These are phyloP conservation scores for Sphenodon punctatus DNA, from an alignment of 2,797 vertebrate genomes.

Conservation along the genomic window DNA sequence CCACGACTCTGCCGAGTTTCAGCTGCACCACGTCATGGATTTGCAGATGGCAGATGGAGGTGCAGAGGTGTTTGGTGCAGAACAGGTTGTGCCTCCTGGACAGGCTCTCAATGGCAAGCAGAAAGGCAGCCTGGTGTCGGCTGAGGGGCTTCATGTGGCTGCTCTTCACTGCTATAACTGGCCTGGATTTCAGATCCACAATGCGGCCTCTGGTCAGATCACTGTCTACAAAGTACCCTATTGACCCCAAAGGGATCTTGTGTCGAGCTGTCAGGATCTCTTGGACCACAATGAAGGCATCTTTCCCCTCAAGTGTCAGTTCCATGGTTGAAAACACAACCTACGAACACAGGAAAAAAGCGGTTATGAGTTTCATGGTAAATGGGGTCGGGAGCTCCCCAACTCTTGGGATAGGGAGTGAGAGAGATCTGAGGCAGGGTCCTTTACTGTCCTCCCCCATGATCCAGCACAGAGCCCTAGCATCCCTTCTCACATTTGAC, in stretches of 20 bases:
- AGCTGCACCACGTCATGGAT: conserved; percentile 79
- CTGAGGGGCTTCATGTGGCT: conserved; percentile 74
- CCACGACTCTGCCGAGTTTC: conserved; percentile 68
- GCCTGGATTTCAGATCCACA: conserved; percentile 13
- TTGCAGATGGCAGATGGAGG: conserved; percentile 75
- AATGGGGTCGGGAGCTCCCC: no score
- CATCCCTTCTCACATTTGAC: no score
- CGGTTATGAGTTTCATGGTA: no score
- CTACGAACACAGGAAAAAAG: neutral
- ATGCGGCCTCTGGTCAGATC: conserved; percentile 1
- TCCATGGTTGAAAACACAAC: neutral
- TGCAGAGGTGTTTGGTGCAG: conserved; percentile 78
- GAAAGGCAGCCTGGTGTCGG: conserved; percentile 79
- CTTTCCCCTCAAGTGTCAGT: neutral
- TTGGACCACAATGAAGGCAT: conserved; percentile 20
- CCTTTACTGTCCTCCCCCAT: neutral
- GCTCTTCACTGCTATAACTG: conserved; percentile 50
- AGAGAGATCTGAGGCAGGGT: no score
- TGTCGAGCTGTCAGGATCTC: conserved; percentile 11
- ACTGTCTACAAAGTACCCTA: conserved; percentile 18
- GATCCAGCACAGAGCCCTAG: neutral
- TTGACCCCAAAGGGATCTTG: conserved; percentile 19
- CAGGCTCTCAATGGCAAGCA: conserved; percentile 71
- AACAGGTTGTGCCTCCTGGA: conserved; percentile 76
- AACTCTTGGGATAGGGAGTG: no score